Evolutionary conservation across 2,797 vertebrate species (phyloP).

Genomic region (Enteromius fasciolatus): DNA sequence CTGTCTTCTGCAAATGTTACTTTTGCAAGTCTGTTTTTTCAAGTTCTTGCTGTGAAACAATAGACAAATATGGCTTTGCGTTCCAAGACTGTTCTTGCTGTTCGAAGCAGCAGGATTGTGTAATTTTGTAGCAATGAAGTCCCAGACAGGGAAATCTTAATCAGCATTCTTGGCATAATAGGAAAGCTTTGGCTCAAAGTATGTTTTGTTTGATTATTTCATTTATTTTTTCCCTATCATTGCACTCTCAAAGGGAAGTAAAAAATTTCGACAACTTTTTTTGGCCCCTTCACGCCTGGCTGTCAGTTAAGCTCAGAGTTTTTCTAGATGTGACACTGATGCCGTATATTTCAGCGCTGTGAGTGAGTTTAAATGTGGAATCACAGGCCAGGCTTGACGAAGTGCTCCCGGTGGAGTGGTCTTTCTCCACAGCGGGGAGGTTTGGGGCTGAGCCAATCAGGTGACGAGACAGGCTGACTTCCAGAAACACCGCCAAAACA

Average conservation of each 20-base stretch:
- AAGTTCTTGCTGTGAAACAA: constrained; percentile 53
- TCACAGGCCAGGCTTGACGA: constrained; percentile 40
- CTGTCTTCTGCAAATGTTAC: constrained; percentile 49
- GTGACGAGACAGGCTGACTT: constrained; percentile 31
- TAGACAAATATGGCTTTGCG: constrained; percentile 52
- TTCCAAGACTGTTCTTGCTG: constrained; percentile 56
- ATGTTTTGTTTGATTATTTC: constrained; percentile 63
- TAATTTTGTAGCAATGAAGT: constrained; percentile 63
- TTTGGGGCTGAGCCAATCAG: constrained; percentile 45
- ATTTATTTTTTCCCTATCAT: neutral
- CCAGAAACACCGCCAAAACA: constrained; percentile 47
- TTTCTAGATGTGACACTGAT: constrained; percentile 48
- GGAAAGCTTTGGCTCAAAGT: constrained; percentile 59
- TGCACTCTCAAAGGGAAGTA: constrained; percentile 38
- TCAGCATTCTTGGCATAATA: constrained; percentile 65
- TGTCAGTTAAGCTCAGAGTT: constrained; percentile 38
- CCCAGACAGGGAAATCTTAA: constrained; percentile 66
- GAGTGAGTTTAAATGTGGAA: constrained; percentile 44
- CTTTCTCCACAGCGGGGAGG: constrained; percentile 13
- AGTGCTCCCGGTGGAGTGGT: constrained; percentile 18
- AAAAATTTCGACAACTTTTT: constrained; percentile 21
- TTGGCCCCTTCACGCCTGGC: constrained; percentile 3
- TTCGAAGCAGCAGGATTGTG: constrained; percentile 57
- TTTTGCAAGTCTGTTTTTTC: constrained; percentile 45
- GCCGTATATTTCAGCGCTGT: constrained; percentile 35